Conservation (phyloP, 2,888 invertebrate species). For the Zygothrica quintamaculata region DNA sequence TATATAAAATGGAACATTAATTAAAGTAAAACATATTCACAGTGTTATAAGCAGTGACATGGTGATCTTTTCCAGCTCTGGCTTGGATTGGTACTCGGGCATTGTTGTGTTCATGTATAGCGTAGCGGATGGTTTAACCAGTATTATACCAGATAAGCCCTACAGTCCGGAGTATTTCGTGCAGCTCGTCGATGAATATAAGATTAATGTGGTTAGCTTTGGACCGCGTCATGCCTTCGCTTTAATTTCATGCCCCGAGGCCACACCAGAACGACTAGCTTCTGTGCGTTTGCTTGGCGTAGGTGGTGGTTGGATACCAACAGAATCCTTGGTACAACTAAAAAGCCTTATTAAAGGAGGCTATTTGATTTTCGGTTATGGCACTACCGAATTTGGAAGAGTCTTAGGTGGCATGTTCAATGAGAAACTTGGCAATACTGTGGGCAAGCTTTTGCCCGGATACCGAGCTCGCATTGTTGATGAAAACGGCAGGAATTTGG, state of each 20-base stretch:
- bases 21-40: not conserved
- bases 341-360: constrained; percentile 23
- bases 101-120: constrained; percentile 22
- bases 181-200: constrained; percentile 54
- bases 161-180: constrained; percentile 54
- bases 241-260: constrained; percentile 32
- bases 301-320: constrained; percentile 37
- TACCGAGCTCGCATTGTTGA: constrained; percentile 59
- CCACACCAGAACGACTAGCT: constrained; percentile 22
- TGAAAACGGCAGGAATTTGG: constrained; percentile 58
- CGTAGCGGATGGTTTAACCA: constrained; percentile 41
- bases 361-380: constrained; percentile 33
- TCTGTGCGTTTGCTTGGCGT: constrained; percentile 9
- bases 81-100: constrained; percentile 65
- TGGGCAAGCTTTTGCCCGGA: constrained; percentile 56
- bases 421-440: constrained; percentile 19
- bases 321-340: constrained; percentile 1
- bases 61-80: constrained; percentile 36
- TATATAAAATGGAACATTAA: not conserved
- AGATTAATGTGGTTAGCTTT: constrained; percentile 33
- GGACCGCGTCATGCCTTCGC: constrained; percentile 56
- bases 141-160: constrained; percentile 56
- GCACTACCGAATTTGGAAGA: constrained; percentile 48
- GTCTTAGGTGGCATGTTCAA: constrained; percentile 1
- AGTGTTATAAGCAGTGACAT: constrained; percentile 27